Conservation (phyloP, 2,113 vertebrate species). For the Montifringilla adamsi region DNA sequence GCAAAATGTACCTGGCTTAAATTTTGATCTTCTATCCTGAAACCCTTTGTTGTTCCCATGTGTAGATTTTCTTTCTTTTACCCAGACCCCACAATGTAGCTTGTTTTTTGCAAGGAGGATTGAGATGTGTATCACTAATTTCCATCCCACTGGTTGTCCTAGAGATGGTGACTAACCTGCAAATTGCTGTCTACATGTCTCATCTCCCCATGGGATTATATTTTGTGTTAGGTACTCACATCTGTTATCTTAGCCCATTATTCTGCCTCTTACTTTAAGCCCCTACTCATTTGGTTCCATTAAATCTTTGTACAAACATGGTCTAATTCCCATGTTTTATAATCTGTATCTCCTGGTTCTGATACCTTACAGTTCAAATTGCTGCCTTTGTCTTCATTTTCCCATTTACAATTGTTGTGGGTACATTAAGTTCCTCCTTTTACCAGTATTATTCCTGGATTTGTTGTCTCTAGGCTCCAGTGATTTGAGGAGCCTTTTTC, state of each 20-base stretch:
- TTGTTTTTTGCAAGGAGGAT: background rate
- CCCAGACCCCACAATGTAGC: rapidly evolving
- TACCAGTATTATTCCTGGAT: background rate
- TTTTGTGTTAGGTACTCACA: background rate
- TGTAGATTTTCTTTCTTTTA: background rate
- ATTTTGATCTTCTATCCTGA: background rate
- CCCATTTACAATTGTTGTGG: background rate
- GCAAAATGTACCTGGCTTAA: background rate
- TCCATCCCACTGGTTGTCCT: background rate
- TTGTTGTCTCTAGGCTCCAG: background rate
- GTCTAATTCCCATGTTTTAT: background rate
- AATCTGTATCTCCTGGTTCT: background rate
- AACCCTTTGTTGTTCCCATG: background rate
- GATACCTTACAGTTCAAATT: background rate
- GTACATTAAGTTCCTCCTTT: background rate
- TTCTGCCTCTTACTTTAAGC: background rate
- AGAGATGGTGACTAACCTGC: background rate
- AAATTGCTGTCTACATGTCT: background rate
- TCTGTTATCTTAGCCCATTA: background rate
- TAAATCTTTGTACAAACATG: background rate
- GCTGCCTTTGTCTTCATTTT: background rate
- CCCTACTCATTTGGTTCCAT: background rate
- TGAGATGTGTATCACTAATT: background rate
- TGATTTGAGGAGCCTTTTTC: background rate
- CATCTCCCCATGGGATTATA: background rate